phyloP scores from a whole-genome alignment of 2,113 vertebrate genomes.

The Nyctereutes procyonoides region DNA sequence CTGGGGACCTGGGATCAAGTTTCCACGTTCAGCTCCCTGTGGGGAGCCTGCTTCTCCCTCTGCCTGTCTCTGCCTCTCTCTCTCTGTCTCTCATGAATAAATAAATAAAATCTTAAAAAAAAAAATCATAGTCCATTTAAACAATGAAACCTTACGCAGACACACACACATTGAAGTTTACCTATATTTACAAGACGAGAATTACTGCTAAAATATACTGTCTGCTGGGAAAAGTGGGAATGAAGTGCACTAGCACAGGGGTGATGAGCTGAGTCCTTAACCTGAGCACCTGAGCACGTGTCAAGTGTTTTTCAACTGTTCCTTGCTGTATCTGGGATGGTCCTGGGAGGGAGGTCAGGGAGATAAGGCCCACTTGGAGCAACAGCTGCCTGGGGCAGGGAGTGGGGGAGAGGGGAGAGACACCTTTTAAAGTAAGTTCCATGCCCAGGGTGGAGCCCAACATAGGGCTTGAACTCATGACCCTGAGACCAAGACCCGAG shows the following conservation, averaged over 20 bases:
- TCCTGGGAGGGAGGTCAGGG: neutral
- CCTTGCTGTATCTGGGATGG: neutral
- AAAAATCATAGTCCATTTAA: neutral
- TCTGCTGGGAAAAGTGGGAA: neutral
- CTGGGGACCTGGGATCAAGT: no score
- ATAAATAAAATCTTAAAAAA: no score
- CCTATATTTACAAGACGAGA: neutral
- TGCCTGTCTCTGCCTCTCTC: no score
- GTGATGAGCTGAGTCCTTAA: neutral
- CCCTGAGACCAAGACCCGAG: neutral
- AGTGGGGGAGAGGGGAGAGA: no score
- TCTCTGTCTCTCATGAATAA: no score
- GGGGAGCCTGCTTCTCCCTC: no score
- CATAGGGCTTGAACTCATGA: neutral
- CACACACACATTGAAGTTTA: no score
- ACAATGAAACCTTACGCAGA: neutral
- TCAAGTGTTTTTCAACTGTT: neutral
- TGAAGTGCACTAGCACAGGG: neutral
- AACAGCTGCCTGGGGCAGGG: no score
- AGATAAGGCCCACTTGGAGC: neutral
- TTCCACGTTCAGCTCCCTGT: no score
- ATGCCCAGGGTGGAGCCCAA: neutral
- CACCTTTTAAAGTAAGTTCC: neutral
- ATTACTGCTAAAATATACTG: neutral
- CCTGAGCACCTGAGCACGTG: rapidly evolving